Base-by-base conservation (phyloP, 2,797 vertebrate species). In the Clarias fuscus region DNA sequence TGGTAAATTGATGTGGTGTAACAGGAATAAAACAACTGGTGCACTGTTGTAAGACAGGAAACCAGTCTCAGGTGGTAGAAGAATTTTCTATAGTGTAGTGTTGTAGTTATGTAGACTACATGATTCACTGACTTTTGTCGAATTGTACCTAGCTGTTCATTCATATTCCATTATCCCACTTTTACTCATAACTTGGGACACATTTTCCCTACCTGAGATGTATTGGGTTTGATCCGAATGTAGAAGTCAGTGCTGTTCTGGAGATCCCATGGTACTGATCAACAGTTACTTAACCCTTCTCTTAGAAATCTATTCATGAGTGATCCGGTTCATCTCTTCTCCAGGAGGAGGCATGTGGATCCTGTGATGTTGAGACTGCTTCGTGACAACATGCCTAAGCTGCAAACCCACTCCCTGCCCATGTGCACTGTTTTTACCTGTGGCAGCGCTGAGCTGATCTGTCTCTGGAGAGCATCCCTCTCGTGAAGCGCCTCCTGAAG, bases 381-480 rank as follows among this genome's bases (percentile, higher is more conserved):
- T 7, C 14, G 3, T 64, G n/a, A 53, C 15, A 27, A 81, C 40
- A 53, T 81, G 48, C 65, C 62, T 5, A 40, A n/a, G 59, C 59
- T 24, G 4, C 11, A 27, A 40, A 65, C 61, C 61, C 33, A 11
- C 48, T 59, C 4, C 30, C 18, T 73, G 72, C 53, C 67, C 77
- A 30, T 73, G 56, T 58, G 56, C 62, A 67, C 17, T 22, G 61
- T 13, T 95, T 53, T 96, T 95, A 99, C 98, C 98, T 99, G 98
- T 4, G 98, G 98, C 65, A 99, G 95, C 5, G 98, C 96, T 0
- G 98, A 97, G 93, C 96, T 98, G 91, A 99, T 97, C 90, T 99
- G 98, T 86, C 98, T 95, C 95, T 99, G 98, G 88, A 99, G 96
- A 91, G 96, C 96, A 93, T 99, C 98, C 79, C 98, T 95, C 91